Evolutionary conservation across 2,797 vertebrate species (phyloP).

Genomic region (Emydoidea blandingii): DNA sequence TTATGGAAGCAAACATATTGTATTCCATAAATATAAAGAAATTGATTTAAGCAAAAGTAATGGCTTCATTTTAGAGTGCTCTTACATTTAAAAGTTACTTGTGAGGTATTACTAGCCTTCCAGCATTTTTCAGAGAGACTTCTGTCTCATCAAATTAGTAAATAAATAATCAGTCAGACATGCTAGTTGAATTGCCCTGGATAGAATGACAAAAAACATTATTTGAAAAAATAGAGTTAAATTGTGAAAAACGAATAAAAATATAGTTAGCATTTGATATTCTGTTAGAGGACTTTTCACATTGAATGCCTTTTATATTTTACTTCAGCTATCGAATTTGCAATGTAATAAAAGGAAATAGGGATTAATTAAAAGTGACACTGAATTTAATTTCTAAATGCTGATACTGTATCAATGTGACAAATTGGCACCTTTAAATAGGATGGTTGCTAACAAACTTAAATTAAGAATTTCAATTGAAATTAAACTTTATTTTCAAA

Average conservation of each 20-base stretch:
- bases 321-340: not conserved
- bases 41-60: not conserved
- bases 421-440: not conserved
- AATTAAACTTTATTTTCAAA: constrained; percentile 1
- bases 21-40: not conserved
- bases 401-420: not conserved
- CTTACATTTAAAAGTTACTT: not conserved
- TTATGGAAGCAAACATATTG: not conserved
- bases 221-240: not conserved
- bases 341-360: not conserved
- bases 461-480: not conserved
- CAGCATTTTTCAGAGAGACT: not conserved
- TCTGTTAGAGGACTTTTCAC: not conserved
- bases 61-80: not conserved
- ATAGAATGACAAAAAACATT: not conserved
- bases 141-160: not conserved
- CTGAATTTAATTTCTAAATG: not conserved
- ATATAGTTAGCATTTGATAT: not conserved
- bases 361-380: not conserved
- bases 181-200: not conserved
- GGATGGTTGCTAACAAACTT: not conserved
- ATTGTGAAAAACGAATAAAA: not conserved
- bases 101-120: not conserved
- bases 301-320: not conserved
- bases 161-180: not conserved